Percentiles rank a stretch among this genome's conserved stretches.
phyloP scores from a whole-genome alignment of 2,888 invertebrate genomes.

The Calameuta pallipes region DNA sequence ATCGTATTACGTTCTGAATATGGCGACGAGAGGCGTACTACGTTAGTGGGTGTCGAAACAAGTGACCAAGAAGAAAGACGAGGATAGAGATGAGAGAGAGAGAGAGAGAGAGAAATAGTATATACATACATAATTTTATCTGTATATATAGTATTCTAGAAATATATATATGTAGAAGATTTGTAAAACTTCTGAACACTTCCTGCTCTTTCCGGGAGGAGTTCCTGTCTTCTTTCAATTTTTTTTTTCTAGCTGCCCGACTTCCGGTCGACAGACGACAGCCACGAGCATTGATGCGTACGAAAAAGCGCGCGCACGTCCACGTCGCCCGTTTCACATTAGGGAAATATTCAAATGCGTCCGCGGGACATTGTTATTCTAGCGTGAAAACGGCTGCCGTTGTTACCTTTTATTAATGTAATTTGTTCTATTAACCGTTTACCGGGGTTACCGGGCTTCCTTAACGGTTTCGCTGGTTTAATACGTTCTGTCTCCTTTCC shows the following conservation, averaged over 20 bases:
- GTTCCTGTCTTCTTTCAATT: neutral
- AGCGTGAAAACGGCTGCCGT: slow-evolving; percentile 63
- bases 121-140: too few relatives aligned
- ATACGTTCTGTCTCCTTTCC: neutral
- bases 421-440: slow-evolving; percentile 60
- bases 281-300: slow-evolving; percentile 58
- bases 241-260: neutral
- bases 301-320: slow-evolving; percentile 59
- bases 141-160: too few relatives aligned
- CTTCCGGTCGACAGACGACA: slow-evolving; percentile 54
- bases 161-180: neutral
- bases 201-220: neutral
- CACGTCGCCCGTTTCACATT: slow-evolving; percentile 39
- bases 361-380: slow-evolving; percentile 62
- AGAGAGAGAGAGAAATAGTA: neutral
- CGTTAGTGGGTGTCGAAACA: neutral
- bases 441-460: slow-evolving; percentile 39
- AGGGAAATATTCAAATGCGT: slow-evolving; percentile 53
- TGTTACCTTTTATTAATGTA: slow-evolving; percentile 62
- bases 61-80: neutral
- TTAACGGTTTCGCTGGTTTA: slow-evolving; percentile 33
- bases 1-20: neutral
- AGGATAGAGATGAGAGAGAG: neutral
- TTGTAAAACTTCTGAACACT: neutral
- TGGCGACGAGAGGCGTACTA: slow-evolving; percentile 5